Evolutionary conservation across 2,113 vertebrate genomes (phyloP).

Genomic region (Euleptes europaea): DNA sequence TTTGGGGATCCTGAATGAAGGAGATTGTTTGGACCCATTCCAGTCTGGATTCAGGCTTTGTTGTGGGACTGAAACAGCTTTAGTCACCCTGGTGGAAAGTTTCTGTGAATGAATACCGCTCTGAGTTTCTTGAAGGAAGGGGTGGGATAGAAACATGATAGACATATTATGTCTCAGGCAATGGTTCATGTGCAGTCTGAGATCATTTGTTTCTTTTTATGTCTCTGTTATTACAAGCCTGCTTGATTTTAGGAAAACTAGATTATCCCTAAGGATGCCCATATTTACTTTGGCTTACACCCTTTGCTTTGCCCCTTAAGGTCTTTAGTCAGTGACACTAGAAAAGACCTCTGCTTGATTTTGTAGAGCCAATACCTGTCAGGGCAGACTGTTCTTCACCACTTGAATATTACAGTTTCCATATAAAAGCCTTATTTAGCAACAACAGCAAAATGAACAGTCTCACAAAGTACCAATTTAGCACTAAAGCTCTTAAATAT

Average conservation of each 20-base stretch:
- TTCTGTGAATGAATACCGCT: background rate
- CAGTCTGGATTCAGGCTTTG: too few species aligned
- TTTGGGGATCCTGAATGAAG: too few species aligned
- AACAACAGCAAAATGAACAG: conserved; percentile 31
- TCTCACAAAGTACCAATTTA: conserved; percentile 34
- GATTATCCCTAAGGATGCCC: background rate
- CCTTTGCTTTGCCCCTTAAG: background rate
- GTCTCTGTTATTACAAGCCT: background rate
- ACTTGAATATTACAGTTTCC: background rate
- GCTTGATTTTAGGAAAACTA: background rate
- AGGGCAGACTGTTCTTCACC: background rate
- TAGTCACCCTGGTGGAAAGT: too few species aligned
- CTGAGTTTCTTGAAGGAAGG: too few species aligned
- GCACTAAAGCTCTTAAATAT: conserved; percentile 43
- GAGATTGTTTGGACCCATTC: too few species aligned
- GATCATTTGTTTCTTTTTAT: background rate
- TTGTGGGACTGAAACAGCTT: too few species aligned
- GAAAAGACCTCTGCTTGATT: background rate
- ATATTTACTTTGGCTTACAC: background rate
- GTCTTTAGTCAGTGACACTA: background rate
- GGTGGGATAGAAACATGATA: too few species aligned
- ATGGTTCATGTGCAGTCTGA: background rate
- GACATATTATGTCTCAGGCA: background rate
- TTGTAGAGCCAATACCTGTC: background rate
- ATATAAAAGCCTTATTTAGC: background rate